Base-by-base conservation (phyloP, 2,888 invertebrate species). In the Lasioglossum oenotherae region DNA sequence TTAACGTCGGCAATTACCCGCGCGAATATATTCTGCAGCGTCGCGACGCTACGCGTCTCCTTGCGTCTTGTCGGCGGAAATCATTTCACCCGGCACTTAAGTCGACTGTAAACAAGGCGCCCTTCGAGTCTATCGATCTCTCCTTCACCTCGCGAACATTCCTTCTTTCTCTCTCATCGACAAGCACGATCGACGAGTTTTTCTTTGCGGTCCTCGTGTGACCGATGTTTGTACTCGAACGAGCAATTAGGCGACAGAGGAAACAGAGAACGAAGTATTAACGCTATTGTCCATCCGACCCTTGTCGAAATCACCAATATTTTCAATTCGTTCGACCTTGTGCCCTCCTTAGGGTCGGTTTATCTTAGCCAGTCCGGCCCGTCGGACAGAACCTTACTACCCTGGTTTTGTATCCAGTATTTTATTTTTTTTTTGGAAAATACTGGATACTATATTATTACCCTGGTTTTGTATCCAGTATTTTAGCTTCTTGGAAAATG, bases 91-190 rank as follows among this genome's bases (percentile, higher is more conserved):
- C 19, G 23, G 27, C 77, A 73, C 67, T n/a, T n/a, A 73, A 74
- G 49, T 44, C 74, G 31, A 14, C 41, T 35, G 53, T 64, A 69
- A 84, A 84, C 77, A 82, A 69, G 78, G 41, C 53, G 41, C 31
- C 77, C 69, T 74, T 35, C 60, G 60, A 5, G 35, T 23, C n/a
- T 49, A 81, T 84, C 77, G 78, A 82, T 64, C 41, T 4, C 23
- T 23, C 23, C 44, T 19, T 23, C 19, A 49, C 27, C 44, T 27
- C 27, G 19, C 69, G 27, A 53, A 12, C 44, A n/a, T 23, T 38
- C 10, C 19, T 35, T 12, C 38, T 35, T 41, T 27, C 38, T 41
- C 64, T n/a, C 0, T 23, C 35, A 3, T 57, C 35, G n/a, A 6
- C 57, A 41, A 77, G n/a, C 44, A 35, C 35, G 31, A 35, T 67